Evolutionary conservation across 2,113 vertebrate species (phyloP), one percentile per base, ranked within the genome.

Genomic region (Coracopsis vasa): DNA sequence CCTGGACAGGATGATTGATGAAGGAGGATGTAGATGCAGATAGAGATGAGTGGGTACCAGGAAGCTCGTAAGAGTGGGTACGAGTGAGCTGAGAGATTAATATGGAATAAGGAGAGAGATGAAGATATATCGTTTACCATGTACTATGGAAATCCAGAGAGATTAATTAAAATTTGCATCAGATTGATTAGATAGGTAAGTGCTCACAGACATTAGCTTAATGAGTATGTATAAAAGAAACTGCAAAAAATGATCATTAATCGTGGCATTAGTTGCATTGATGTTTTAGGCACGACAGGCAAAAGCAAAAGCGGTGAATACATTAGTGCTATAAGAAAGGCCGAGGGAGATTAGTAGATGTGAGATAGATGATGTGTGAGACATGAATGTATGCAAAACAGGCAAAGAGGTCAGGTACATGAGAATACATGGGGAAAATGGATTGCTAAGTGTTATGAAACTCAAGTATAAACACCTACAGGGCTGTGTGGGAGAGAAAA

Each of bases 81-180:
- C 0, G 0, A 71, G 80, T 25, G 65, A 95, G 51, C 48, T 72
- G 73, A 41, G 56, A 89, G 77, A 90, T 91, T 17, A 92, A 96
- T 95, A 94, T 85, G 70, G 62, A 53, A 61, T 19, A 61, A 87
- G 62, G 35, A 94, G 62, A 64, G 35, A 95, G 33, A 93, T 64
- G 88, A 65, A 95, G 93, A 96, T 80, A 28, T 0, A 13, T 16
- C 24, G 12, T 91, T 94, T 94, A 42, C 77, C 25, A 69, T 42
- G 25, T 35, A 17, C 62, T 95, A 95, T 95, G 96, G 62, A 95
- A 95, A 97, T 95, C 37, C 58, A 70, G 81, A 72, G 56, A 61
- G 41, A 58, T 88, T 87, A 82, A 96, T 87, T 80, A 48, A 89
- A 79, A 96, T 97, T 97, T 97, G 86, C 94, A 96, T 96, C 33